A percentile compares a stretch with the other conserved stretches of the same genome.
These are phyloP conservation scores for Eupsilia transversa DNA, from an alignment of 2,888 invertebrate genomes.

Conservation along the genomic window DNA sequence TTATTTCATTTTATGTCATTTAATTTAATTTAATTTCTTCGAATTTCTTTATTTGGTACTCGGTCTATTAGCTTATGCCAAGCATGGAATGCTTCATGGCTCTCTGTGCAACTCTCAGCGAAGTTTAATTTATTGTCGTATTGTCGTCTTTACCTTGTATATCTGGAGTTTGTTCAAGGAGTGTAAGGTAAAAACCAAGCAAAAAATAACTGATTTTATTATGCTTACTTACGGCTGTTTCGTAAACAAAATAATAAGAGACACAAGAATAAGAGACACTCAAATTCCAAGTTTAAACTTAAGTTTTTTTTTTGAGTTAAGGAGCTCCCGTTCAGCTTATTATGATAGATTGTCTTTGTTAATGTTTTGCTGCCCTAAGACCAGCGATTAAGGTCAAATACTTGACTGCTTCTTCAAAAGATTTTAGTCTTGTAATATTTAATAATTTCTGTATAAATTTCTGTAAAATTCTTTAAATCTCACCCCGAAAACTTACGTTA, in stretches of 20 bases:
- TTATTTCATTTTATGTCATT: no score
- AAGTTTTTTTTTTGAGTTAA: slow-evolving; percentile 45
- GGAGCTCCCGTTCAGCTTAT: slow-evolving; percentile 42
- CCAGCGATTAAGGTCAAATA: slow-evolving; percentile 66
- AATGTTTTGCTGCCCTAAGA: slow-evolving; percentile 51
- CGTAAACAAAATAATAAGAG: background rate
- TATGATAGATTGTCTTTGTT: slow-evolving; percentile 66
- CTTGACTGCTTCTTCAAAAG: slow-evolving; percentile 55
- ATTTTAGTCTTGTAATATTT: slow-evolving; percentile 47
- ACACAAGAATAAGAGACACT: slow-evolving; percentile 31
- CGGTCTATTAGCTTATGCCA: no score
- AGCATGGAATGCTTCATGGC: no score
- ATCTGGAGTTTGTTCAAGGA: background rate
- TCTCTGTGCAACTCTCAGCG: no score
- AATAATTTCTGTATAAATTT: slow-evolving; percentile 30
- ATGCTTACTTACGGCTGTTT: background rate
- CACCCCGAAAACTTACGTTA: background rate
- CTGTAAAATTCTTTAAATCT: background rate
- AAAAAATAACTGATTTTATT: background rate
- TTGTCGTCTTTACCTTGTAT: background rate
- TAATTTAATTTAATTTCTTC: no score
- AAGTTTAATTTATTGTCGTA: no score
- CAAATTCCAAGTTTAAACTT: slow-evolving; percentile 41
- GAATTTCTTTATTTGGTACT: no score
- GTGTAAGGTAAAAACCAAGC: background rate